These are phyloP conservation scores for Gambusia yucatana DNA, from an alignment of 2,797 vertebrate species.

Conservation along the genomic window DNA sequence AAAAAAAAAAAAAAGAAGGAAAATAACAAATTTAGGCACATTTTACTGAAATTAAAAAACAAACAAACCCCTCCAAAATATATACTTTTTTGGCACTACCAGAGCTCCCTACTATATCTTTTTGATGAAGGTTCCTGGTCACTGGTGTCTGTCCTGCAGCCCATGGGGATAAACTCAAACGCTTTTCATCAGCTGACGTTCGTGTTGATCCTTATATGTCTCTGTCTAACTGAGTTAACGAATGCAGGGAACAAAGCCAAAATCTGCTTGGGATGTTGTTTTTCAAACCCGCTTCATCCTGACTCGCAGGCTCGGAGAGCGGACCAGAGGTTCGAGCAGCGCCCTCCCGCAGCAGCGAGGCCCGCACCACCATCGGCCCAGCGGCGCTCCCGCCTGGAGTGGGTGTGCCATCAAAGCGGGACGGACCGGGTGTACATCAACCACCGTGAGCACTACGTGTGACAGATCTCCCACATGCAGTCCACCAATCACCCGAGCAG, in stretches of 20 bases:
- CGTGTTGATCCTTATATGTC: too few species aligned
- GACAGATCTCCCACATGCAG: constrained; percentile 43
- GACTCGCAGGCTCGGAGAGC: constrained; percentile 65
- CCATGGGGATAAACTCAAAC: too few species aligned
- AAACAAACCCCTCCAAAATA: too few species aligned
- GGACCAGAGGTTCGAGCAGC: constrained; percentile 51
- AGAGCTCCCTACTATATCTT: too few species aligned
- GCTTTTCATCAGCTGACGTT: too few species aligned
- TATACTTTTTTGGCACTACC: too few species aligned
- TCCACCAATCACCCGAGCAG: constrained; percentile 27
- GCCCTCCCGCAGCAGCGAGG: constrained; percentile 42
- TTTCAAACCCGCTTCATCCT: neutral
- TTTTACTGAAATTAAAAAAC: too few species aligned
- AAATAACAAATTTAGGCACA: too few species aligned
- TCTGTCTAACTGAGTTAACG: too few species aligned
- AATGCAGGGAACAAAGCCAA: neutral
- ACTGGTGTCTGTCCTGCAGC: too few species aligned
- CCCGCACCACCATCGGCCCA: constrained; percentile 38
- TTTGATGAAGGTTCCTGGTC: too few species aligned
- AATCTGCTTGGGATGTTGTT: neutral
- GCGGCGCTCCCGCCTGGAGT: constrained; percentile 77
- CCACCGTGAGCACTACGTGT: constrained; percentile 85
- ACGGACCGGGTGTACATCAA: constrained; percentile 82
- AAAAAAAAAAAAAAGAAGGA: too few species aligned
- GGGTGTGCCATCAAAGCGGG: constrained; percentile 83